Base-by-base conservation (phyloP, 2,888 invertebrate species). In the Neria commutata region DNA sequence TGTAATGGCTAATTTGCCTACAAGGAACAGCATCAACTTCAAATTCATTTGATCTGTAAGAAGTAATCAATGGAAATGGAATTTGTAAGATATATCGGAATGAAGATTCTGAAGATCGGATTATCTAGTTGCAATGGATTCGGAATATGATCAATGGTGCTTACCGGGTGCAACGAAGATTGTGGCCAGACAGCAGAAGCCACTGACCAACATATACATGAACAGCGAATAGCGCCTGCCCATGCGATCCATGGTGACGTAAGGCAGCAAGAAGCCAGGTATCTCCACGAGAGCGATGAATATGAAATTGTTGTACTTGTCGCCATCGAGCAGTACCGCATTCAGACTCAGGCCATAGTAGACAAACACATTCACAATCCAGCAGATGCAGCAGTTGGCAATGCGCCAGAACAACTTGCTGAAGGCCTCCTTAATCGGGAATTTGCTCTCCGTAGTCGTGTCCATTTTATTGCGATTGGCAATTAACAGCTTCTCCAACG, bases 311-410 rank as follows among this genome's bases (percentile, higher is more conserved):
- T 90, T 78, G 75, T 92, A 92, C 69, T 87, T 87, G 76, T 91
- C 88, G 1, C 91, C 92, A 17, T 87, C 80, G 49, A 93, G 80
- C 0, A 89, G 85, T 2, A 91, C 91, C 0, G 92, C 88, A 79
- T 91, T 91, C 54, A 93, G 84, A 0, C 91, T 91, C 37, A 93
- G 80, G 0, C 93, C 93, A 71, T 91, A 92, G 78, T 91, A 93
- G 19, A 92, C 88, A 63, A 92, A 88, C 0, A 90, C 89, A 69
- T 89, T 88, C 0, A 91, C 88, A 16, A 91, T 86, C 91, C 91
- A 92, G 83, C 91, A 91, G 67, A 91, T 86, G n/a, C 89, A 88
- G 65, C 91, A 90, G 52, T 88, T 87, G 1, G 84, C 60, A 54
- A 82, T 76, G 40, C 81, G 73, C 74, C 78, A 78, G 49, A 76